phyloP scores from a whole-genome alignment of 1,140 invertebrate genomes.

The Drosophila elegans region DNA sequence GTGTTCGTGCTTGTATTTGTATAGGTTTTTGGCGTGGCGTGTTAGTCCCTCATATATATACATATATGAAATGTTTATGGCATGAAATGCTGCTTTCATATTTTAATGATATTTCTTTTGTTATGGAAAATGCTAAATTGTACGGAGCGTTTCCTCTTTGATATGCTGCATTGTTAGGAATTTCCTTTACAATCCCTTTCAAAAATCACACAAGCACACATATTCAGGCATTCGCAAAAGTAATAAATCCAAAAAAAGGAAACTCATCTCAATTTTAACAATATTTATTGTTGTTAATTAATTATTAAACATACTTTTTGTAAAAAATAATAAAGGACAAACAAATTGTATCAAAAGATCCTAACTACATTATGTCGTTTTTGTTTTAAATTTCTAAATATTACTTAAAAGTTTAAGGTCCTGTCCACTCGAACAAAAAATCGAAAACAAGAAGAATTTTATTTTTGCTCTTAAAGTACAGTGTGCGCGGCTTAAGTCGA shows the following conservation, averaged over 20 bases:
- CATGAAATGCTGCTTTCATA: conserved; percentile 25
- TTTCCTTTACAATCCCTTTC: conserved; percentile 14
- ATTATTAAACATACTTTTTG: conserved; percentile 30
- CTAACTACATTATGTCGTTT: conserved; percentile 21
- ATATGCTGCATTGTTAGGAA: conserved; percentile 27
- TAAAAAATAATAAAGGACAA: conserved; percentile 20
- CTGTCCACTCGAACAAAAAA: not conserved
- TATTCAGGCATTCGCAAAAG: conserved; percentile 14
- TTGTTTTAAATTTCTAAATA: conserved; percentile 14
- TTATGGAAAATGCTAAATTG: conserved; percentile 46
- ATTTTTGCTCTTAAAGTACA: conserved; percentile 53
- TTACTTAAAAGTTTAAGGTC: conserved; percentile 9
- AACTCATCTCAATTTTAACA: conserved; percentile 18
- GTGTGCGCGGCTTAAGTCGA: conserved; percentile 30
- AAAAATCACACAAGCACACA: conserved; percentile 8
- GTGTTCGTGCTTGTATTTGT: conserved; percentile 18
- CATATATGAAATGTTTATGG: conserved; percentile 30
- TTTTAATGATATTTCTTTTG: conserved; percentile 50
- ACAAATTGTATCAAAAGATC: conserved; percentile 40
- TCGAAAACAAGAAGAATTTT: conserved; percentile 25
- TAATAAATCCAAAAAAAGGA: conserved; percentile 10
- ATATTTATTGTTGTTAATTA: conserved; percentile 39
- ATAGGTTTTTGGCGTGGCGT: conserved; percentile 19
- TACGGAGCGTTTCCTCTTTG: conserved; percentile 15
- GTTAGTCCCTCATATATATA: conserved; percentile 27